These are phyloP conservation scores for Potamilus streckersoni DNA, from an alignment of 1,140 invertebrate genomes.

Conservation along the genomic window DNA sequence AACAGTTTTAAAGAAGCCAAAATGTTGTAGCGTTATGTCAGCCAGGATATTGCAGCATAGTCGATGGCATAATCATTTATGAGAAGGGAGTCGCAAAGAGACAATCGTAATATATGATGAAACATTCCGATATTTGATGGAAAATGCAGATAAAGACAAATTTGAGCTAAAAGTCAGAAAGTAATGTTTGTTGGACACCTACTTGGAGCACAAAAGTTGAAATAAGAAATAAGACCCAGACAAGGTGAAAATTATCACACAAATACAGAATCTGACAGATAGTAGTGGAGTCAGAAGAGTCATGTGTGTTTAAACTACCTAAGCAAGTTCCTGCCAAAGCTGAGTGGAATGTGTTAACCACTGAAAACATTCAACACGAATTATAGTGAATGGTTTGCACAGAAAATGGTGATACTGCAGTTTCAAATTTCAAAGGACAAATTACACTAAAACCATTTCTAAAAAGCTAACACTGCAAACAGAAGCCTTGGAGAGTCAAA, in stretches of 20 bases:
- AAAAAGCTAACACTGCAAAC: conserved; percentile 27
- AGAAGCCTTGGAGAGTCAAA: conserved; percentile 61
- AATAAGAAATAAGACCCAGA: conserved; percentile 3
- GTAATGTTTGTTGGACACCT: conserved; percentile 42
- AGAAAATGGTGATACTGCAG: background rate
- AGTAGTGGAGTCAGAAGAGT: background rate
- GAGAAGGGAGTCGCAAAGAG: conserved; percentile 48
- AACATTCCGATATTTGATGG: conserved; percentile 8
- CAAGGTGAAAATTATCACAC: conserved; percentile 26
- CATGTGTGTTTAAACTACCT: conserved; percentile 26
- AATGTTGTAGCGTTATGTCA: conserved; percentile 54
- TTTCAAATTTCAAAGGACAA: too few relatives aligned
- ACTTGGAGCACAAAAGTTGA: too few relatives aligned
- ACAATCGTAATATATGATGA: conserved; percentile 30
- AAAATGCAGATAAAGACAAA: conserved; percentile 3
- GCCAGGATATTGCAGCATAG: conserved; percentile 50
- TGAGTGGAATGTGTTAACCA: conserved; percentile 7
- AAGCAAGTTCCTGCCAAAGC: conserved; percentile 11
- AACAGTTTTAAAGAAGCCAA: conserved; percentile 14
- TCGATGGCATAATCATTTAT: conserved; percentile 64
- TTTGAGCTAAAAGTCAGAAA: conserved; percentile 9
- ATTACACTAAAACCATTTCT: too few relatives aligned
- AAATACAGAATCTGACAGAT: conserved; percentile 26
- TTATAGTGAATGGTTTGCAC: conserved; percentile 14
- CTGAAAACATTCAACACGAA: conserved; percentile 2